These are phyloP conservation scores for Dendrolimus punctatus DNA, from an alignment of 1,140 invertebrate genomes.

Conservation along the genomic window DNA sequence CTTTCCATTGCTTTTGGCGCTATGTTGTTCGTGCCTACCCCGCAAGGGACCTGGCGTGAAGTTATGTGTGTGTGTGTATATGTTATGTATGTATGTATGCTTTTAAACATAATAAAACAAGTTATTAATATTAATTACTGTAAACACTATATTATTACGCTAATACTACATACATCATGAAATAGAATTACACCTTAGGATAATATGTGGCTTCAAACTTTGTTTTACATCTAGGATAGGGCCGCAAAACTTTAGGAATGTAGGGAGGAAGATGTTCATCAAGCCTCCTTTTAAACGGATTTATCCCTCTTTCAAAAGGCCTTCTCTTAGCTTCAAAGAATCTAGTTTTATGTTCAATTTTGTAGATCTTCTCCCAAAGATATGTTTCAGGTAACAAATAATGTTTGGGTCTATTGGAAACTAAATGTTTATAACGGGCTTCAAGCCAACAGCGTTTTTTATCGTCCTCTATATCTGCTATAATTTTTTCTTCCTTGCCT, in stretches of 20 bases:
- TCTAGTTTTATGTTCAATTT: constrained; percentile 78
- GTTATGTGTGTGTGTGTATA: too few relatives aligned
- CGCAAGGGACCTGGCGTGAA: too few relatives aligned
- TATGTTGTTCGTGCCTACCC: too few relatives aligned
- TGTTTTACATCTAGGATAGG: constrained; percentile 72
- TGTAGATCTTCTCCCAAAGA: constrained; percentile 85
- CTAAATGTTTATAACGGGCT: constrained; percentile 77
- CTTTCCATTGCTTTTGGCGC: too few relatives aligned
- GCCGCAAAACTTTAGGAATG: constrained; percentile 76
- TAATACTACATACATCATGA: background rate
- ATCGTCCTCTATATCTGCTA: constrained; percentile 78
- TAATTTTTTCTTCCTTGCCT: constrained; percentile 69
- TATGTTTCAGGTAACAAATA: constrained; percentile 77
- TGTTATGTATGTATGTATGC: too few relatives aligned
- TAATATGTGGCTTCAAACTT: constrained; percentile 77
- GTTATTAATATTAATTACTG: too few relatives aligned
- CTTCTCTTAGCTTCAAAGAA: constrained; percentile 77
- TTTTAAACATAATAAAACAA: too few relatives aligned
- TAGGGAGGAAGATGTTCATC: constrained; percentile 78
- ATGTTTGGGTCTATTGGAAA: constrained; percentile 76
- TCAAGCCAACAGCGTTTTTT: constrained; percentile 80
- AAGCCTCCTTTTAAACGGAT: constrained; percentile 73
- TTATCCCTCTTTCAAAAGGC: constrained; percentile 76
- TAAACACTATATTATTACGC: too few relatives aligned
- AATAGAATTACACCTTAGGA: constrained; percentile 57